A percentile compares a stretch with the other conserved stretches of the same genome.
Evolutionary conservation across 2,113 vertebrate species (phyloP).

Genomic region (Antigone vipio): DNA sequence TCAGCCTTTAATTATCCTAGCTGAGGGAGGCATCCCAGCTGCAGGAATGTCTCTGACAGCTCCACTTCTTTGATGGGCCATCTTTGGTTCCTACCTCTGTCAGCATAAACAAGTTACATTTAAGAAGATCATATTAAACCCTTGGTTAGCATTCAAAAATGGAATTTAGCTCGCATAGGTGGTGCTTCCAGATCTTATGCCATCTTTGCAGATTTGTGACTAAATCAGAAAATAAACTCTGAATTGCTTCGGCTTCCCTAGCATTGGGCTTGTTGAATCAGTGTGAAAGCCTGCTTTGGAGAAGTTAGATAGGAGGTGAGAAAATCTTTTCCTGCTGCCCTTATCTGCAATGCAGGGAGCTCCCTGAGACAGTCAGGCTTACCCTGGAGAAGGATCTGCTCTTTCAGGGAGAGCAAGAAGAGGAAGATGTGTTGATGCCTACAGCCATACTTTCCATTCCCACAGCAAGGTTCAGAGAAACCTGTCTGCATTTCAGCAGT

Average conservation of each 20-base stretch:
- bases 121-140: neutral
- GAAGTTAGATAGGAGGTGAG: neutral
- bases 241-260: neutral
- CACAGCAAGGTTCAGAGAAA: neutral
- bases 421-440: neutral
- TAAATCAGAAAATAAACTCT: neutral
- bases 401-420: neutral
- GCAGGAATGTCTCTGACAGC: neutral
- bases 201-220: neutral
- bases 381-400: neutral
- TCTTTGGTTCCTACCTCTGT: neutral
- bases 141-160: neutral
- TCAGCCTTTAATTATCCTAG: neutral
- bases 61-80: neutral
- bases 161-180: neutral
- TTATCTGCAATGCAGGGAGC: neutral
- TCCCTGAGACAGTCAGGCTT: neutral
- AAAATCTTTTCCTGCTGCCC: neutral
- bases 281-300: neutral
- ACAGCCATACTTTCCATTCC: neutral
- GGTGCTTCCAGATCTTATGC: neutral
- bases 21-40: neutral
- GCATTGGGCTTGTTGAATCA: neutral
- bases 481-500: neutral
- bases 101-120: neutral